phyloP scores from a whole-genome alignment of 1,140 invertebrate species.

The Cydia amplana region DNA sequence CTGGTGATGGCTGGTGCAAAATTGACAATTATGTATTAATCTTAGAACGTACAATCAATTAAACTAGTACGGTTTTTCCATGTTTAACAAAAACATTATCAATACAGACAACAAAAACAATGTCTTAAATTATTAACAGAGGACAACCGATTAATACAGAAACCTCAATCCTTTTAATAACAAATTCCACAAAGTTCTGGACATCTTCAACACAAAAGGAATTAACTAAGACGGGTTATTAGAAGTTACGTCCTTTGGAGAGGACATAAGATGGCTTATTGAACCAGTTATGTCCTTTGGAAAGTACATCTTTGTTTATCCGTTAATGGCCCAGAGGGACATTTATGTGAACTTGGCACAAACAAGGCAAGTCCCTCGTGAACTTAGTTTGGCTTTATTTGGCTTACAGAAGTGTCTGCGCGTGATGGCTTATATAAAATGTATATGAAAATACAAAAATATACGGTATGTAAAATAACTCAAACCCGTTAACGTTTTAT shows the following conservation, averaged over 20 bases:
- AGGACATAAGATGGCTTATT: not conserved
- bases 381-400: not conserved
- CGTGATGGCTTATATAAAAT: not conserved
- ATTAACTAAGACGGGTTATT: not conserved
- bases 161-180: constrained; percentile 1
- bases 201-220: not conserved
- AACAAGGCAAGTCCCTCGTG: not conserved
- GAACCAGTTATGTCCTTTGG: not conserved
- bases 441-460: too few species aligned
- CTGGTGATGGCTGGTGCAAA: too few species aligned
- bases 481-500: too few species aligned
- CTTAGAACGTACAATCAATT: too few species aligned
- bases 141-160: not conserved
- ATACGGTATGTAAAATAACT: too few species aligned
- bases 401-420: not conserved
- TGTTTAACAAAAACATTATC: not conserved
- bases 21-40: too few species aligned
- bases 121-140: not conserved
- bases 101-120: not conserved
- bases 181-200: not conserved
- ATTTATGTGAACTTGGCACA: not conserved
- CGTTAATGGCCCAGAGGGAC: constrained; percentile 1
- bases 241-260: not conserved
- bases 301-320: constrained; percentile 16
- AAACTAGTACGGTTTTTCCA: too few species aligned